A percentile compares a stretch with the other conserved stretches of the same genome.
Conservation (phyloP, 2,113 vertebrate species). For the Lagenorhynchus albirostris region DNA sequence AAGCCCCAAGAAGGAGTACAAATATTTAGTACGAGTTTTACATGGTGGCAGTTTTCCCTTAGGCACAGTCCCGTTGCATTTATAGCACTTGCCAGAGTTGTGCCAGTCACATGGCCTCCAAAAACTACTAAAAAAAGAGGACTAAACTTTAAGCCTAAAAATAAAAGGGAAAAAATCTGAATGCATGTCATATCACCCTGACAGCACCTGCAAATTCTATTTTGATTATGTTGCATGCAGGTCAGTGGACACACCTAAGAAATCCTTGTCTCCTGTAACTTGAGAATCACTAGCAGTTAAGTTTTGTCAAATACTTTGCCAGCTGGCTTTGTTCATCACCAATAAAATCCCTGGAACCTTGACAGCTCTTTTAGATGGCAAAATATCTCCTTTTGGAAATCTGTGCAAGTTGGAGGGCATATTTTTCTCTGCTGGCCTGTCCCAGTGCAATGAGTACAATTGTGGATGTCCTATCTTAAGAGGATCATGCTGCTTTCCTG, state of each 20-base stretch:
- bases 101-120: conserved; percentile 19
- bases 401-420: background rate
- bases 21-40: conserved; percentile 52
- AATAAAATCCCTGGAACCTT: background rate
- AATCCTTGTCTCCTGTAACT: conserved; percentile 6
- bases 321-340: background rate
- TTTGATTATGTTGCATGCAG: background rate
- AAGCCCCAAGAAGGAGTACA: background rate
- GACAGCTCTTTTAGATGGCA: background rate
- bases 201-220: background rate
- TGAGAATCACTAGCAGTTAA: conserved; percentile 1
- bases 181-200: background rate
- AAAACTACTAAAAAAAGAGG: conserved; percentile 23
- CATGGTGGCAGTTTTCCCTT: background rate
- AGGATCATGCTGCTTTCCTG: background rate
- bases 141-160: conserved; percentile 49
- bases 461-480: background rate
- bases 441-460: background rate
- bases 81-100: conserved; percentile 40
- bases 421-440: conserved; percentile 11
- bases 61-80: background rate
- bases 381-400: conserved; percentile 35
- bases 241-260: background rate
- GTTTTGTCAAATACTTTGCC: conserved; percentile 9
- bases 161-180: background rate